Evolutionary conservation across 2,797 vertebrate species (phyloP).

Genomic region (Podarcis siculus): DNA sequence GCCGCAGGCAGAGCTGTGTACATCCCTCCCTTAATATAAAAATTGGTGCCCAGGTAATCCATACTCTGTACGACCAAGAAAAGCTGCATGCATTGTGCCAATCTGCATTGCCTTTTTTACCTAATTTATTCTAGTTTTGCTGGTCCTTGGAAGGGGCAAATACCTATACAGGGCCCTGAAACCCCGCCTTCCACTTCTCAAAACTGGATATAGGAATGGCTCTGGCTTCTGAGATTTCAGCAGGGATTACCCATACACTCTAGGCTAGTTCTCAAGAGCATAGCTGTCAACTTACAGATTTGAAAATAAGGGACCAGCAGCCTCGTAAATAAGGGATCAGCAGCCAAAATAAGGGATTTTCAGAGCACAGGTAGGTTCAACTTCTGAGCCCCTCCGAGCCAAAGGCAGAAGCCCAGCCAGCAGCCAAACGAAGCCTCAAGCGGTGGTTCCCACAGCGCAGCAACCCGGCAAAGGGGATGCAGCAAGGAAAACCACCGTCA

Average conservation of each 20-base stretch:
- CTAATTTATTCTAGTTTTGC: neutral
- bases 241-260: neutral
- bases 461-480: too few species aligned
- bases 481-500: too few species aligned
- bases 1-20: constrained; percentile 7
- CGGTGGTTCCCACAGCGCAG: too few species aligned
- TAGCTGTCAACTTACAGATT: too few species aligned
- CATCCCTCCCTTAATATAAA: neutral
- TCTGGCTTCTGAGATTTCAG: neutral
- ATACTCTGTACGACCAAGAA: neutral
- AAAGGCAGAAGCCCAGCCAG: too few species aligned
- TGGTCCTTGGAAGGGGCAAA: neutral
- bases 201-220: neutral
- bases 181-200: neutral
- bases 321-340: too few species aligned
- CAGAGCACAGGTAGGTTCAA: too few species aligned
- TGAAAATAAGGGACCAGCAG: too few species aligned
- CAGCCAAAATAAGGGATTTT: too few species aligned
- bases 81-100: neutral
- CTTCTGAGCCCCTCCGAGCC: too few species aligned
- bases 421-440: too few species aligned
- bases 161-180: neutral
- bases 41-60: too few species aligned
- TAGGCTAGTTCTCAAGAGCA: neutral
- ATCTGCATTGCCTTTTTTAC: neutral